Percentiles rank a stretch among this genome's conserved stretches.
Conservation (phyloP, 2,113 vertebrate genomes). For the Antigone vipio region DNA sequence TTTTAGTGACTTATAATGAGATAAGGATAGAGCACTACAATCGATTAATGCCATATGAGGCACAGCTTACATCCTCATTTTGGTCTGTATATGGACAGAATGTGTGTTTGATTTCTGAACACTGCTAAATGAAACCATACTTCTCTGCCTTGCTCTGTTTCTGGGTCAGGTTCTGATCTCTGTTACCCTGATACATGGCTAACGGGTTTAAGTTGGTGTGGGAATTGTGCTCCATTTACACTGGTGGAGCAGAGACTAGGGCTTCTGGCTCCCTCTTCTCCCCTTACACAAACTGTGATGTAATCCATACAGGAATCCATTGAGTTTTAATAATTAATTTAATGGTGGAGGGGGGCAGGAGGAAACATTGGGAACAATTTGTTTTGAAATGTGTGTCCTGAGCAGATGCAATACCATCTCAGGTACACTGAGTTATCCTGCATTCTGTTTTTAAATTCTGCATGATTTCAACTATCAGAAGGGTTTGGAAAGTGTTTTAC, state of each 20-base stretch:
- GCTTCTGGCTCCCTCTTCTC: background rate
- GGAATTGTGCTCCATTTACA: background rate
- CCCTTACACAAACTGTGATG: background rate
- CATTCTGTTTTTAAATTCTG: conserved; percentile 5
- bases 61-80: background rate
- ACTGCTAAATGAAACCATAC: background rate
- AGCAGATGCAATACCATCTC: conserved; percentile 13
- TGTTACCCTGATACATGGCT: background rate
- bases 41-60: background rate
- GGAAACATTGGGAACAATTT: background rate
- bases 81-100: background rate
- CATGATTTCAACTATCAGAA: conserved; percentile 46
- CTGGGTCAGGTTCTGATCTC: background rate
- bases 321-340: background rate
- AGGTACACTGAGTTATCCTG: background rate
- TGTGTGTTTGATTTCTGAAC: background rate
- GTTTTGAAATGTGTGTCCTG: background rate
- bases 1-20: background rate
- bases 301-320: background rate
- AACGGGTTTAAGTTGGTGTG: background rate
- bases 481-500: conserved; percentile 50
- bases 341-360: rapidly evolving
- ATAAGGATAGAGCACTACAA: background rate
- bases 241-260: background rate
- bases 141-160: background rate